phyloP scores from a whole-genome alignment of 37 sponge, comb jelly and placozoan genomes.

The Bolinopsis microptera region DNA sequence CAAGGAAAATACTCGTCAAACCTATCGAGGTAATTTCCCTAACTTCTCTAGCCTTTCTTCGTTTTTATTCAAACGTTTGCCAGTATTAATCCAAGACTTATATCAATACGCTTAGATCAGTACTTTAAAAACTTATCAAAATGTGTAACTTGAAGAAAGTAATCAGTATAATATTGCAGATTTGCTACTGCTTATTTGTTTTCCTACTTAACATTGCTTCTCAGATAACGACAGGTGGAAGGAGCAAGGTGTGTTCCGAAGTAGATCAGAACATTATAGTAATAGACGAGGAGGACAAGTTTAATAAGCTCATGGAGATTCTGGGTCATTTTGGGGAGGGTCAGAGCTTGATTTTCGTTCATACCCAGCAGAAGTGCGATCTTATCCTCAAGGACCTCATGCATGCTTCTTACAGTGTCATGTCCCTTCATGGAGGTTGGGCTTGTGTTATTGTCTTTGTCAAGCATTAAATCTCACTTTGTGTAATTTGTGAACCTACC shows the following conservation, averaged over 20 bases:
- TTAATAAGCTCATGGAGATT: conserved; percentile 91
- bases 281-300: conserved; percentile 87
- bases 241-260: conserved; percentile 94
- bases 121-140: too few species aligned
- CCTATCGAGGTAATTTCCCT: conserved; percentile 85
- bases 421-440: conserved; percentile 93
- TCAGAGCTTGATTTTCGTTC: conserved; percentile 85
- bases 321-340: conserved; percentile 89
- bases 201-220: too few species aligned
- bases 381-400: conserved; percentile 84
- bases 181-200: too few species aligned
- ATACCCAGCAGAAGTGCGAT: conserved; percentile 91
- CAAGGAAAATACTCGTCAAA: conserved; percentile 86
- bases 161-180: too few species aligned
- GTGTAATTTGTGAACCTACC: too few species aligned
- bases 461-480: too few species aligned
- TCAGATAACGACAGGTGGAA: conserved; percentile 90
- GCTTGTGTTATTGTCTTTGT: not conserved
- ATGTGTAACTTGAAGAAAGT: too few species aligned
- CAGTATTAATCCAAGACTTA: too few species aligned
- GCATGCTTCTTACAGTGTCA: conserved; percentile 86
- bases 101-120: too few species aligned
- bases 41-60: too few species aligned
- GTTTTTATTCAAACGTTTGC: too few species aligned
- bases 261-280: conserved; percentile 90